phyloP scores from a whole-genome alignment of 1,140 invertebrate genomes.

The Drosophila mayri region DNA sequence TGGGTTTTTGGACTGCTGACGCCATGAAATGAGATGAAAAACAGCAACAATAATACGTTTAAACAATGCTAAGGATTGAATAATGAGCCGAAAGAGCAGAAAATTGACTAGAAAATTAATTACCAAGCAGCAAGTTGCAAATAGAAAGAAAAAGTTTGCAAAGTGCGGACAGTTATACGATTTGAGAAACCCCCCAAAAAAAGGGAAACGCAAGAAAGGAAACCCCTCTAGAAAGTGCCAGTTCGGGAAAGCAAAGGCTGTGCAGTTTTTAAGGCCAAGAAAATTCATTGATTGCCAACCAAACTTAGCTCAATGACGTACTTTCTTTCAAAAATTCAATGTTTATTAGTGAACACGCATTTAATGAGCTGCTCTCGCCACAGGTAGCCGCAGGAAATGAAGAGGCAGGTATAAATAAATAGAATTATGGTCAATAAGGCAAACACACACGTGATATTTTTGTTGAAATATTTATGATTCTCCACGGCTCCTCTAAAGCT shows the following conservation, averaged over 20 bases:
- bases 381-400: constrained; percentile 55
- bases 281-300: constrained; percentile 17
- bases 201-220: background rate
- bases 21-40: constrained; percentile 48
- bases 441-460: constrained; percentile 64
- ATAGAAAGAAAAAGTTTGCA: constrained; percentile 12
- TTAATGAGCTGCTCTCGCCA: constrained; percentile 66
- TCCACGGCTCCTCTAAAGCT: background rate
- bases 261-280: background rate
- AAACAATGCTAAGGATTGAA: constrained; percentile 40
- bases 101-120: constrained; percentile 52
- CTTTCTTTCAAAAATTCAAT: constrained; percentile 12
- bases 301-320: constrained; percentile 41
- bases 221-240: constrained; percentile 8
- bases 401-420: constrained; percentile 62
- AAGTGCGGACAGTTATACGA: constrained; percentile 37
- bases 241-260: background rate
- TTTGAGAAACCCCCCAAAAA: constrained; percentile 5
- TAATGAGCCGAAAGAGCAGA: constrained; percentile 31
- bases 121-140: constrained; percentile 27
- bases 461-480: constrained; percentile 66
- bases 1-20: constrained; percentile 49
- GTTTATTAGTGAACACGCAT: constrained; percentile 49
- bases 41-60: constrained; percentile 1
- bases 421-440: constrained; percentile 59